Evolutionary conservation across 2,888 invertebrate species (phyloP).

Genomic region (Phalera bucephala): DNA sequence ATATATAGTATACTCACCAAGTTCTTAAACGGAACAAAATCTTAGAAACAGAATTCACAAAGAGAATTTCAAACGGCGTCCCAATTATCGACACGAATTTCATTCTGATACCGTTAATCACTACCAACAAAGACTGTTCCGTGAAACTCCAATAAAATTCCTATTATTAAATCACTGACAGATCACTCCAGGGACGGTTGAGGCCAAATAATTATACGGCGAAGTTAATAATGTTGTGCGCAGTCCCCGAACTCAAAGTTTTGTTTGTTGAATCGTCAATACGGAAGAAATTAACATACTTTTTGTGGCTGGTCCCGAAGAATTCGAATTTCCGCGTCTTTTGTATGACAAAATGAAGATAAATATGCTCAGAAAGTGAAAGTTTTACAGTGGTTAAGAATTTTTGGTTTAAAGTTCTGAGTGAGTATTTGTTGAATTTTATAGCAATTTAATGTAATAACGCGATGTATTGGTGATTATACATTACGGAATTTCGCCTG

Average conservation of each 20-base stretch:
- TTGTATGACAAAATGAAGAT: conserved; percentile 18
- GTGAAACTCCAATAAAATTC: conserved; percentile 16
- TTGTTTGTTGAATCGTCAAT: conserved; percentile 35
- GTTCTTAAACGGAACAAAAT: too few species aligned
- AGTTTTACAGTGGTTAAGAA: too few species aligned
- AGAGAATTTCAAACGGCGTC: not conserved
- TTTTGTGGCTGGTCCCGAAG: not conserved
- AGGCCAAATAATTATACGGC: conserved; percentile 20
- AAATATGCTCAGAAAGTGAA: too few species aligned
- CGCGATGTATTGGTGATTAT: too few species aligned
- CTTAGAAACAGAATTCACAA: not conserved
- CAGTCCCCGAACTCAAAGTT: conserved; percentile 19
- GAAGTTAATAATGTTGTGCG: conserved; percentile 5
- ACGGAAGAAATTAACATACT: conserved; percentile 32
- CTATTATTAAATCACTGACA: conserved; percentile 23
- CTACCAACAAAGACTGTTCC: conserved; percentile 7
- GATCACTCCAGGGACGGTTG: conserved; percentile 10
- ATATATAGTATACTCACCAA: too few species aligned
- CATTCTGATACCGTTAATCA: conserved; percentile 1
- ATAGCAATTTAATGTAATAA: too few species aligned
- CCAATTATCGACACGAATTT: not conserved
- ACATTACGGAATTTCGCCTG: too few species aligned
- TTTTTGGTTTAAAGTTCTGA: too few species aligned
- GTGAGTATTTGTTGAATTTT: too few species aligned
- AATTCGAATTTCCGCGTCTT: conserved; percentile 12